These are phyloP conservation scores for Centropyge bicolor DNA, from an alignment of 2,797 vertebrate genomes.

Conservation along the genomic window DNA sequence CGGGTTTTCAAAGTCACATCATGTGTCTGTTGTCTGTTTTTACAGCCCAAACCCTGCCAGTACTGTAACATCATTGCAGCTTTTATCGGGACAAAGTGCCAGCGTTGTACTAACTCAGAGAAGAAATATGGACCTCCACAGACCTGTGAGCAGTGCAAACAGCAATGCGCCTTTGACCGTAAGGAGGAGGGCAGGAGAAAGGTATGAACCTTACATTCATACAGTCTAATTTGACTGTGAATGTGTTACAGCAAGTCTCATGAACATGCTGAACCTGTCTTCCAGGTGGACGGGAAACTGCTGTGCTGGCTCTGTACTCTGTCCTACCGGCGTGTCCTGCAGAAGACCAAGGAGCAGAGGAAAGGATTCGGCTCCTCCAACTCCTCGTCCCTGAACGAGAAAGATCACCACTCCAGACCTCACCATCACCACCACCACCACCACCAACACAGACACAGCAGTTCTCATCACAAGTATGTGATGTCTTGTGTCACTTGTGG, in stretches of 20 bases:
- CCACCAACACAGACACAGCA: slow-evolving; percentile 91
- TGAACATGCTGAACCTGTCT: not conserved
- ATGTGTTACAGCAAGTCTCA: not conserved
- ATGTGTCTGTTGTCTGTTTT: slow-evolving; percentile 27
- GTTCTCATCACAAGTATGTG: slow-evolving; percentile 95
- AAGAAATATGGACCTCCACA: slow-evolving; percentile 99
- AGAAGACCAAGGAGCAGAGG: slow-evolving; percentile 99
- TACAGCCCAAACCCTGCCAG: slow-evolving; percentile 98
- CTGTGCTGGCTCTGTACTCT: slow-evolving; percentile 98
- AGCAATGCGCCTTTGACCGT: slow-evolving; percentile 98
- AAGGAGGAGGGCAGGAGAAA: slow-evolving; percentile 97
- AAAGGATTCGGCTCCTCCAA: slow-evolving; percentile 97
- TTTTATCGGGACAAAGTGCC: slow-evolving; percentile 99
- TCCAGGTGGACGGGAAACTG: slow-evolving; percentile 96
- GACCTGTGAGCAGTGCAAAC: slow-evolving; percentile 98
- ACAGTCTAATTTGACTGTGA: not conserved
- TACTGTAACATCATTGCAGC: slow-evolving; percentile 99
- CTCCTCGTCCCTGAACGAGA: slow-evolving; percentile 94
- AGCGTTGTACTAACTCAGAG: slow-evolving; percentile 99
- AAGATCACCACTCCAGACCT: slow-evolving; percentile 95
- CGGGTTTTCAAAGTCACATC: not conserved
- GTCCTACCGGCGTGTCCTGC: slow-evolving; percentile 98
- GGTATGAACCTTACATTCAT: slow-evolving; percentile 73
- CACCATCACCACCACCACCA: slow-evolving; percentile 93
- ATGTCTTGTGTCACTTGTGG: slow-evolving; percentile 8